Evolutionary conservation across 53 echinoderm and acorn worm genomes (phyloP).

Genomic region (Paracentrotus lividus): DNA sequence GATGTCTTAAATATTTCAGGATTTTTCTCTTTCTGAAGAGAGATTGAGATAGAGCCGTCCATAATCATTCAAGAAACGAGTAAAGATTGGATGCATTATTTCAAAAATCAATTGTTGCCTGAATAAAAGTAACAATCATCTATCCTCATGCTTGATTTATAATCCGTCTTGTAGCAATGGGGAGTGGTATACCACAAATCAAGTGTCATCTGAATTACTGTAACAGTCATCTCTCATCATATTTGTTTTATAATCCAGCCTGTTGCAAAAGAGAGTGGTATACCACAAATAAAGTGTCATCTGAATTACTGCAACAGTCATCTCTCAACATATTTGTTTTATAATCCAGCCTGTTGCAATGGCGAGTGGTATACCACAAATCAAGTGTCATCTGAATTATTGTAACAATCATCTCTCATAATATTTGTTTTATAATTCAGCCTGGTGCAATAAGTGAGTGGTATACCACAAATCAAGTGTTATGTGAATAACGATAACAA

Average conservation of each 20-base stretch:
- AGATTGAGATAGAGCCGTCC: no score
- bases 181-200: slow-evolving; percentile 97
- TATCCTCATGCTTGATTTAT: slow-evolving; percentile 76
- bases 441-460: slow-evolving; percentile 82
- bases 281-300: slow-evolving; percentile 92
- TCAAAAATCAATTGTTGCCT: slow-evolving; percentile 92
- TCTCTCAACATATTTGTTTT: slow-evolving; percentile 79
- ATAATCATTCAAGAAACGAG: no score
- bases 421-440: background rate
- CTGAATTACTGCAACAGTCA: slow-evolving; percentile 86
- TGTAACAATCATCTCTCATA: no score
- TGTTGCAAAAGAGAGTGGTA: slow-evolving; percentile 85
- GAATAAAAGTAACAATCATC: slow-evolving; percentile 84
- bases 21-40: no score
- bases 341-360: slow-evolving; percentile 89
- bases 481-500: slow-evolving; percentile 84
- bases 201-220: slow-evolving; percentile 90
- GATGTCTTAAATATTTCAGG: no score
- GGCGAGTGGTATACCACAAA: slow-evolving; percentile 95
- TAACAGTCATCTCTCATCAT: background rate
- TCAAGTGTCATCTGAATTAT: slow-evolving; percentile 93
- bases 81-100: slow-evolving; percentile 37
- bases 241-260: background rate
- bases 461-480: no score
- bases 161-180: slow-evolving; percentile 89